phyloP scores from a whole-genome alignment of 2,797 vertebrate species.

The Hemibagrus guttatus region DNA sequence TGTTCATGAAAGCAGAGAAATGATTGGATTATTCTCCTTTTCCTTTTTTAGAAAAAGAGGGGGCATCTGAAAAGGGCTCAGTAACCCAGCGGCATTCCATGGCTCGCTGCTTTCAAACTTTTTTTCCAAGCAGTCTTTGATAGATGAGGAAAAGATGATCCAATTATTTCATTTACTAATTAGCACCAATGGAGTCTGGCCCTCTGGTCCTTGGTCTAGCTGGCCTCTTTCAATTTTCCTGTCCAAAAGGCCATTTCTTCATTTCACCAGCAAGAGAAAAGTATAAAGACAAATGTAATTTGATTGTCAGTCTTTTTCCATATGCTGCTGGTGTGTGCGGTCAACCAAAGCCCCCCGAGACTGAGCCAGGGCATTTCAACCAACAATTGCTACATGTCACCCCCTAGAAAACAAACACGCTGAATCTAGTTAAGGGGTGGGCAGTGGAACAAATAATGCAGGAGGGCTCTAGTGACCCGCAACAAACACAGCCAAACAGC shows the following conservation, averaged over 20 bases:
- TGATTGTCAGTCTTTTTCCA: constrained; percentile 60
- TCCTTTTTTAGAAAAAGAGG: constrained; percentile 32
- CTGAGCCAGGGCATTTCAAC: constrained; percentile 48
- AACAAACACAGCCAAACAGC: constrained; percentile 59
- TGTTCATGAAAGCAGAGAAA: constrained; percentile 51
- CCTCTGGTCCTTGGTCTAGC: constrained; percentile 32
- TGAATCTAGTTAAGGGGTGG: constrained; percentile 65
- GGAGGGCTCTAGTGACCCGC: constrained; percentile 60
- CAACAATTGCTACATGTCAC: constrained; percentile 56
- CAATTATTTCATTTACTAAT: constrained; percentile 68
- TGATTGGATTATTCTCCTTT: constrained; percentile 55
- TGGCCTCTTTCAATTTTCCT: constrained; percentile 44
- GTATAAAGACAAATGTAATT: constrained; percentile 63
- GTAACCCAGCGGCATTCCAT: constrained; percentile 40
- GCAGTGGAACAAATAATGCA: constrained; percentile 57
- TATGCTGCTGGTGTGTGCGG: constrained; percentile 58
- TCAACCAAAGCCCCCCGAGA: constrained; percentile 51
- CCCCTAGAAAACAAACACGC: constrained; percentile 63
- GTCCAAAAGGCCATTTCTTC: constrained; percentile 50
- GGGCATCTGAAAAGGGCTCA: constrained; percentile 41
- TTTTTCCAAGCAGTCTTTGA: constrained; percentile 50
- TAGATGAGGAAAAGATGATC: constrained; percentile 65
- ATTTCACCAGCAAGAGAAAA: constrained; percentile 55
- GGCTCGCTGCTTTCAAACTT: constrained; percentile 48
- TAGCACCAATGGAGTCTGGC: constrained; percentile 60